Evolutionary conservation across 2,797 vertebrate genomes (phyloP).

Genomic region (Myotis vivesi): DNA sequence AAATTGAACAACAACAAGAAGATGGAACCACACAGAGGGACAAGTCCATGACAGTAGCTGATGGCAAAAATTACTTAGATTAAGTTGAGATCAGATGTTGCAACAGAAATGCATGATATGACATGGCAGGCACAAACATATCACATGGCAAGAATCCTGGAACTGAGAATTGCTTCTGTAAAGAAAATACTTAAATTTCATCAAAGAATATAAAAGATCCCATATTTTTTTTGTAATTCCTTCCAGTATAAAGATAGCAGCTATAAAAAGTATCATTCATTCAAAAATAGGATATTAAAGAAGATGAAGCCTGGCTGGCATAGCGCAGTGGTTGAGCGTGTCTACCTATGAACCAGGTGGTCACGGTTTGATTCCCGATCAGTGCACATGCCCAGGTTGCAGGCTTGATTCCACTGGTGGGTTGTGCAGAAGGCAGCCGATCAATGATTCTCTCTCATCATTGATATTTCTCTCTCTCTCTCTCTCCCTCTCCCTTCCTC

Average conservation of each 20-base stretch:
- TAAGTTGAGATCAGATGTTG: neutral
- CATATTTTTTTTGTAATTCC: neutral
- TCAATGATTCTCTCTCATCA: too few relatives aligned
- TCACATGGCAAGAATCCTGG: neutral
- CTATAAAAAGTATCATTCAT: neutral
- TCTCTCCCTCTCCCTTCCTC: too few relatives aligned
- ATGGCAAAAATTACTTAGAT: neutral
- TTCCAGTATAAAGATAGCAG: neutral
- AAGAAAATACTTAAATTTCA: neutral
- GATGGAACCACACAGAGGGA: neutral
- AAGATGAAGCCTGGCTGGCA: neutral
- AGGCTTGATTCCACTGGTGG: too few relatives aligned
- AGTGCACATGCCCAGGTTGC: too few relatives aligned
- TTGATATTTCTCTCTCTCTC: too few relatives aligned
- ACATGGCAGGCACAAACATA: neutral
- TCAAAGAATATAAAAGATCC: neutral
- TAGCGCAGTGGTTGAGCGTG: too few relatives aligned
- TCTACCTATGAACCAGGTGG: too few relatives aligned
- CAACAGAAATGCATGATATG: neutral
- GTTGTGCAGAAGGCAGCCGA: too few relatives aligned
- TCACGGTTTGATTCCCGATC: too few relatives aligned
- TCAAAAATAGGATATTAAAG: constrained; percentile 1
- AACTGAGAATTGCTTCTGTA: neutral
- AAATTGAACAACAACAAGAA: neutral
- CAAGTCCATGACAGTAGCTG: neutral